Percentiles rank a stretch among this genome's conserved stretches.
These are phyloP conservation scores for Muntiacus reevesi DNA, from an alignment of 2,113 vertebrate genomes.

Conservation along the genomic window DNA sequence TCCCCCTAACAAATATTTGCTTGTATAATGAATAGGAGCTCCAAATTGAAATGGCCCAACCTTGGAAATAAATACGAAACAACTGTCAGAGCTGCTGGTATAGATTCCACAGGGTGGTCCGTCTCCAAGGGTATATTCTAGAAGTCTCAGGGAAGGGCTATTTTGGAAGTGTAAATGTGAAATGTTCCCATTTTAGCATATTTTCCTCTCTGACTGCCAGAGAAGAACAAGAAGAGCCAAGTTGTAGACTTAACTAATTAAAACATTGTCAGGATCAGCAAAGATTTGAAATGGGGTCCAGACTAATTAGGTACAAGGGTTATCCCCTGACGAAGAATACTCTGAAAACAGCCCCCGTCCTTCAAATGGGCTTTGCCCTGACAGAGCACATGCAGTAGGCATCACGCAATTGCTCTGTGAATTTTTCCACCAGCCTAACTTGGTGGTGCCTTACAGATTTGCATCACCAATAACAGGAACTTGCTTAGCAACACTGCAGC, in stretches of 20 bases:
- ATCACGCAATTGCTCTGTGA: fast-evolving
- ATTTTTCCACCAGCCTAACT: neutral
- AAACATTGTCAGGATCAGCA: neutral
- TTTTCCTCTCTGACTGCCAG: neutral
- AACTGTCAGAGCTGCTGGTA: slow-evolving; percentile 14
- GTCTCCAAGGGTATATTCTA: neutral
- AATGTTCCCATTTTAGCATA: neutral
- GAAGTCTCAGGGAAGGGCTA: neutral
- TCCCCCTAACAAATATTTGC: slow-evolving; percentile 65
- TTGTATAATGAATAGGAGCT: slow-evolving; percentile 54
- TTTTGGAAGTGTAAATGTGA: neutral
- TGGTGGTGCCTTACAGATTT: neutral
- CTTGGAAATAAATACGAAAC: slow-evolving; percentile 46
- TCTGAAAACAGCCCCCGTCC: fast-evolving
- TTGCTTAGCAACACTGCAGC: neutral
- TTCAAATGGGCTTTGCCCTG: neutral
- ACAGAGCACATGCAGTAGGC: fast-evolving
- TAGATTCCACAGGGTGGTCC: slow-evolving; percentile 33
- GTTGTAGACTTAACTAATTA: slow-evolving; percentile 27
- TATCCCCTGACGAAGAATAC: neutral
- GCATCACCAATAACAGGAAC: neutral
- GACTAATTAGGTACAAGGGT: neutral
- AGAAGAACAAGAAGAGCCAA: neutral
- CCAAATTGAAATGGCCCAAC: slow-evolving; percentile 44
- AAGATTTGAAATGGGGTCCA: neutral